phyloP scores from a whole-genome alignment of 2,888 invertebrate genomes.

The Cephus spinipes region DNA sequence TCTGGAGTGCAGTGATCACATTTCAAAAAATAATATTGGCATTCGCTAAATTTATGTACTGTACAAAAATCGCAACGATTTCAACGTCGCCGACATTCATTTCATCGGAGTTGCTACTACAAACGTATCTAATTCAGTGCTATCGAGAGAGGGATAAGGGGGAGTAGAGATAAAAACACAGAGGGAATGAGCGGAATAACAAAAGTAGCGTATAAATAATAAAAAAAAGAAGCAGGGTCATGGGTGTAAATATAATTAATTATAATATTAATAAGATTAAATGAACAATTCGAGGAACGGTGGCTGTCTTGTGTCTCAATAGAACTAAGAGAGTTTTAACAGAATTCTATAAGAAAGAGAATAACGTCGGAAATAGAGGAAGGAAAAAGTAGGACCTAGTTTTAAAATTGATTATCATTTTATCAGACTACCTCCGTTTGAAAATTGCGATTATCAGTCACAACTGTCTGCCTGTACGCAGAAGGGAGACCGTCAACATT shows the following conservation, averaged over 20 bases:
- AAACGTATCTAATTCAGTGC: neutral
- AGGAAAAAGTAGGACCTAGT: neutral
- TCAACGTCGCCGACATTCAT: neutral
- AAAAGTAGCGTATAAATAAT: neutral
- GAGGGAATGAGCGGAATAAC: neutral
- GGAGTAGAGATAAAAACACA: neutral
- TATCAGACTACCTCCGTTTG: neutral
- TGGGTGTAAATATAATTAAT: neutral
- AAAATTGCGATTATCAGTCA: neutral
- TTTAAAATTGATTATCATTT: neutral
- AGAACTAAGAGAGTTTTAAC: neutral
- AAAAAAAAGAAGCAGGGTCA: neutral
- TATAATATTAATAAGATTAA: neutral
- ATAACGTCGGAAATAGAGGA: neutral
- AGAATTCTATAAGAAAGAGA: neutral
- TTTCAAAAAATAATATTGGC: constrained; percentile 33
- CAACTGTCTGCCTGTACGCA: neutral
- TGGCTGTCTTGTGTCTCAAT: neutral
- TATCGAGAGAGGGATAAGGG: neutral
- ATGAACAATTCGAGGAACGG: neutral
- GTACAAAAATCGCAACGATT: constrained; percentile 48
- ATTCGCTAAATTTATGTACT: constrained; percentile 36
- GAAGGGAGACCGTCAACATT: neutral
- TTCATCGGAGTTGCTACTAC: neutral
- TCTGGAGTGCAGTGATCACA: constrained; percentile 33